Evolutionary conservation across 2,888 invertebrate genomes (phyloP), one percentile per base, ranked within the genome.

Genomic region (Drosophila subquinaria): DNA sequence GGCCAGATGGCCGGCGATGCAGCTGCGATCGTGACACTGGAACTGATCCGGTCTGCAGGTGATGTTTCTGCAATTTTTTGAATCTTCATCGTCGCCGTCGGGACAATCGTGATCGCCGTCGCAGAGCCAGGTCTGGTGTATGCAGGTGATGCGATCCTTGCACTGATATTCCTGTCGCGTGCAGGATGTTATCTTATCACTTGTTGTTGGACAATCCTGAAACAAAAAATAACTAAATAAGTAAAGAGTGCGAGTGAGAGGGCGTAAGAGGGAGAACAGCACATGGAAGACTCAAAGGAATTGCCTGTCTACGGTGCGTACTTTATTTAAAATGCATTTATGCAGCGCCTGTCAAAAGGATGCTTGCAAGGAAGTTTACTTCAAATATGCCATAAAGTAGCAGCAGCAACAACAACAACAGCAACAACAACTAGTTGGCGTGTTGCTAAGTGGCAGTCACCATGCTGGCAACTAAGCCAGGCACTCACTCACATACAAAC

Each of bases 21-120:
- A 97, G 76, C 95, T 95, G 71, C 95, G 95, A 93, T 97, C 96
- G 53, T 94, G 95, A 92, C 98, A 98, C 90, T 96, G 96, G 92
- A 97, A 98, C 93, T 98, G 97, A 93, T 98, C 97, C 0, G 95
- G 94, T 50, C 96, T 94, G 93, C 98, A 98, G 30, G 96, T 96
- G 82, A 96, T 93, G 88, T 96, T 96, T 50, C 94, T 94, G 81
- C 97, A 95, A 87, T 88, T 90, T 51, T 94, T 94, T 0, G 94
- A 93, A 0, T 94, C 94, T 92, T 97, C 97, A 90, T 97, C 97
- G 0, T 95, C 95, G 35, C 96, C 97, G 88, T 96, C 96, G 0
- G 96, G 95, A 88, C 97, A 98, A 92, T 97, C 97, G 50, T 94
- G 94, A 81, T 96, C 96, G 1, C 97, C 97, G 86, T 97, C 97